Percentiles rank a stretch among this genome's conserved stretches.
phyloP scores from a whole-genome alignment of 2,797 vertebrate species.

The Macropus fuliginosus region DNA sequence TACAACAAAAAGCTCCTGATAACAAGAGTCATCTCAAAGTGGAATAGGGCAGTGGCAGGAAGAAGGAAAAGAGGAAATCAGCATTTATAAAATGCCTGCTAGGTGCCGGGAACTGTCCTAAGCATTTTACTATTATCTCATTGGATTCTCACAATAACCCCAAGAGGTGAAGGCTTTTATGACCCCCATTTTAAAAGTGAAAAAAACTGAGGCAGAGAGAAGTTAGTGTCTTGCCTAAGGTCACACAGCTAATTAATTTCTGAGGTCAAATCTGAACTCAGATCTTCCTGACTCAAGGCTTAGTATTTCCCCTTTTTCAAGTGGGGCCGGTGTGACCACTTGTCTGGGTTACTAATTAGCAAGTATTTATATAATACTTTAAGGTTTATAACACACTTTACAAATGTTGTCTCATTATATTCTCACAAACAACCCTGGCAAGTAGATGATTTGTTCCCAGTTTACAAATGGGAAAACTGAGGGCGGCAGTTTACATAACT shows the following conservation, averaged over 20 bases:
- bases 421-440: background rate
- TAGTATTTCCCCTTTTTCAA: background rate
- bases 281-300: background rate
- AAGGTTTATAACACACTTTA: background rate
- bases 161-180: background rate
- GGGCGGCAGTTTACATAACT: background rate
- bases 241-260: background rate
- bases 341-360: background rate
- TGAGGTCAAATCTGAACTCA: background rate
- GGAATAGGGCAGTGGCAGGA: too few species aligned
- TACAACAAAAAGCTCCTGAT: too few species aligned
- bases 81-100: too few species aligned
- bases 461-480: background rate
- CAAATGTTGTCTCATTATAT: background rate
- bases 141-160: background rate
- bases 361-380: background rate
- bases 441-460: background rate
- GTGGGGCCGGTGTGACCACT: background rate
- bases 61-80: too few species aligned
- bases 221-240: background rate
- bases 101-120: too few species aligned
- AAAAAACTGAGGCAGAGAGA: background rate
- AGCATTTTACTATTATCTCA: too few species aligned
- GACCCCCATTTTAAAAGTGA: background rate
- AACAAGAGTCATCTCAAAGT: too few species aligned